Conservation (phyloP, 2,113 vertebrate species). For the Labeo catla region DNA sequence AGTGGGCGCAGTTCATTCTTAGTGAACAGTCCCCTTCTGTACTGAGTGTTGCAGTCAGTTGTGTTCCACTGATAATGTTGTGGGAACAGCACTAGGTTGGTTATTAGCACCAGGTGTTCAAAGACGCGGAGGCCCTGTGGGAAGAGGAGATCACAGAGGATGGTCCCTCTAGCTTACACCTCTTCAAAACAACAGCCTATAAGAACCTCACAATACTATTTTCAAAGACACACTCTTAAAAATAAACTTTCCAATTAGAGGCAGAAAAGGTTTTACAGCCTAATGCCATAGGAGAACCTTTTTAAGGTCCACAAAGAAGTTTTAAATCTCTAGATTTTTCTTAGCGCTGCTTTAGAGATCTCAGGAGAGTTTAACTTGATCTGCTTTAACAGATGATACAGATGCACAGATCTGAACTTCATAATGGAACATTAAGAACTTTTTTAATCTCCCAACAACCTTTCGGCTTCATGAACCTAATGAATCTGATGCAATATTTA, state of each 20-base stretch:
- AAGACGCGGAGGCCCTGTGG: not conserved
- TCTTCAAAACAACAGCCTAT: conserved; percentile 20
- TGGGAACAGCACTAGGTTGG: conserved; percentile 34
- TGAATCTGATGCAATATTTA: not conserved
- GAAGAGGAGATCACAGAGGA: conserved; percentile 25
- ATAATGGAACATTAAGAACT: not conserved
- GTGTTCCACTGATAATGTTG: conserved; percentile 14
- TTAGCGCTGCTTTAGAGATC: not conserved
- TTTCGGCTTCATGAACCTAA: not conserved
- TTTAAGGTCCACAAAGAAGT: not conserved
- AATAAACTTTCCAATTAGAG: conserved; percentile 2
- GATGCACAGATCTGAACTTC: not conserved
- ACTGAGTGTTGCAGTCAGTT: not conserved
- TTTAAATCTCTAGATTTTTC: not conserved
- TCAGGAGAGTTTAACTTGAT: not conserved
- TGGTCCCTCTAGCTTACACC: not conserved
- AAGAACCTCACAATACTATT: conserved; percentile 8
- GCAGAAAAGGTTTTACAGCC: not conserved
- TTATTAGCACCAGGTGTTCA: conserved; percentile 44
- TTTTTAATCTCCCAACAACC: not conserved
- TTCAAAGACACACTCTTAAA: conserved; percentile 2
- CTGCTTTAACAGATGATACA: not conserved
- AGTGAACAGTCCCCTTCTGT: not conserved
- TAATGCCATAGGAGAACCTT: not conserved
- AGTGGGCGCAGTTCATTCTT: not conserved